phyloP scores from a whole-genome alignment of 2,113 vertebrate genomes.

The Motacilla tschutschensis region DNA sequence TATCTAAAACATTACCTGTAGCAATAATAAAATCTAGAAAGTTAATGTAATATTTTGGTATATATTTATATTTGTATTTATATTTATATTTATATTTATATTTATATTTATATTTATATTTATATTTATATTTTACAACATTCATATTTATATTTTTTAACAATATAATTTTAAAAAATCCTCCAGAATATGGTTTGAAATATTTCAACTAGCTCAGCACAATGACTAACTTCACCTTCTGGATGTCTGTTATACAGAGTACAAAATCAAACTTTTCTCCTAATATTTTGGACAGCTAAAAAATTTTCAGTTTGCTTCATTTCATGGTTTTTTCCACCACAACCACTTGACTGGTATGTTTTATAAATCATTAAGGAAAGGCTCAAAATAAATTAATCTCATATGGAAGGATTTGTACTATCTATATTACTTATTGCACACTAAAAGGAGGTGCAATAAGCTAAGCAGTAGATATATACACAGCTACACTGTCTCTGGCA shows the following conservation, averaged over 20 bases:
- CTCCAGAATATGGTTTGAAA: neutral
- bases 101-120: too few relatives aligned
- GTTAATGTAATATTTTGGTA: fast-evolving
- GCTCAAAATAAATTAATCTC: neutral
- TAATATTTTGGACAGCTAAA: neutral
- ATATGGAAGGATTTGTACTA: neutral
- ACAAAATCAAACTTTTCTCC: neutral
- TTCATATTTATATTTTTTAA: neutral
- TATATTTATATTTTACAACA: neutral
- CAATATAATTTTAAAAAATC: neutral
- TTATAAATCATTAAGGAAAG: slow-evolving; percentile 3
- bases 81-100: neutral
- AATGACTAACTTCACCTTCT: neutral
- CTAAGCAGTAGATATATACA: neutral
- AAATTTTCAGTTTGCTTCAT: neutral
- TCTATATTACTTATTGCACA: neutral
- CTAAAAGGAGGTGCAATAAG: slow-evolving; percentile 14
- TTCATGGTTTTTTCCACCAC: neutral
- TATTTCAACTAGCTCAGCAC: neutral
- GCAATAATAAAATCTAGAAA: neutral
- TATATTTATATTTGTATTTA: neutral
- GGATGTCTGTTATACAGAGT: neutral
- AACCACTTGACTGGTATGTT: neutral
- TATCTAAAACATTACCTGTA: neutral
- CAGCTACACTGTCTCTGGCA: neutral